Base-by-base conservation (phyloP, 1,140 invertebrate species). In the Drosophila bifasciata region DNA sequence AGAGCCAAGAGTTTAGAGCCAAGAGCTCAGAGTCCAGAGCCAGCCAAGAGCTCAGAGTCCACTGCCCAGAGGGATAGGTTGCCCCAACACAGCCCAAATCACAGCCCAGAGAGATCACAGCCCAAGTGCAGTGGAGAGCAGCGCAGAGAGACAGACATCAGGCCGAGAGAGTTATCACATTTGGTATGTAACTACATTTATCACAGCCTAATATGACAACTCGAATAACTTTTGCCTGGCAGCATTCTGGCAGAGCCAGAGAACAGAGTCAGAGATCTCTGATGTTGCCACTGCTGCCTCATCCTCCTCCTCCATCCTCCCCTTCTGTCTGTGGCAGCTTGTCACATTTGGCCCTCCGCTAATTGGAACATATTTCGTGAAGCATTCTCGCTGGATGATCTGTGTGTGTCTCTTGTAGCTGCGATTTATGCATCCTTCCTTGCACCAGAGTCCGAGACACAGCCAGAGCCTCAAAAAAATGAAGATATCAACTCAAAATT, bases 181-280 rank as follows among this genome's bases (percentile, higher is more conserved):
- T 76, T 69, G 23, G 78, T 79, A 71, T 88, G 81, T 83, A 90
- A 90, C 86, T 90, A 90, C 86, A 90, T 90, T 90, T 88, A 90
- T 90, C 86, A 90, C 81, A 75, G 72, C 83, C 77, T 90, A 90
- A 90, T 90, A 88, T 90, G 86, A 90, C 86, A 90, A 88, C 59
- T 88, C 79, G 78, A 84, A 89, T 88, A 84, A 88, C 72, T 83
- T 79, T 89, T 79, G 78, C 83, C 53, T 80, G 62, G 63, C 43
- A 48, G 45, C 69, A 43, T 39, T n/a, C 16, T n/a, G n/a, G 25
- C 19, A 15, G 40, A 15, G 49, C 11, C n/a, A n/a, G n/a, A 28
- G 49, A 11, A 7, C 11, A 23, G 46, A 15, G 23, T n/a, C 32
- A 25, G 23, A 5, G 32, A 36, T n/a, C n/a, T n/a, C n/a, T n/a